Percentiles rank a stretch among this genome's conserved stretches.
phyloP scores from a whole-genome alignment of 2,113 vertebrate genomes.

The Spizaetus ornatus region DNA sequence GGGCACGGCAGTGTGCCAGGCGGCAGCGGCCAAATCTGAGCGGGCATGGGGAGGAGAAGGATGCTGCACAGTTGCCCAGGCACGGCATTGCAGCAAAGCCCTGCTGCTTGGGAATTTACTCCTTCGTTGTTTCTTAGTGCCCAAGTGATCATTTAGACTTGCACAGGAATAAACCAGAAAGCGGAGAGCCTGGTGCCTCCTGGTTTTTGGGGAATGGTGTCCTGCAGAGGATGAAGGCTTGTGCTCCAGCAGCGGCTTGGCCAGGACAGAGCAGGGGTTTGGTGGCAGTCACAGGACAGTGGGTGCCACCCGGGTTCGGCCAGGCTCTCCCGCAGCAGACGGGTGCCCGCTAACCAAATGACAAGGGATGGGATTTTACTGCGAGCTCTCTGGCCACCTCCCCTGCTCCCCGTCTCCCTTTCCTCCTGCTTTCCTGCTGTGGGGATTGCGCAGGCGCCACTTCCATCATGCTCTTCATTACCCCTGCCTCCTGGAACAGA shows the following conservation, averaged over 20 bases:
- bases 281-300: accelerated
- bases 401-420: not conserved
- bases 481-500: not conserved
- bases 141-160: not conserved
- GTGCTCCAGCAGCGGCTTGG: not conserved
- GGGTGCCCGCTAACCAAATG: not conserved
- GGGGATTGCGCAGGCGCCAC: not conserved
- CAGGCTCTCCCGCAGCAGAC: accelerated
- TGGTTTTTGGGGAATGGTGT: not conserved
- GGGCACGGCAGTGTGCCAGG: not conserved
- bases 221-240: not conserved
- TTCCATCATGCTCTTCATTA: not conserved
- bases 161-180: not conserved
- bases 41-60: not conserved
- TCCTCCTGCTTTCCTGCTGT: not conserved
- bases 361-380: not conserved
- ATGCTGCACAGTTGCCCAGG: not conserved
- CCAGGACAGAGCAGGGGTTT: not conserved
- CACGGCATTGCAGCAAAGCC: not conserved
- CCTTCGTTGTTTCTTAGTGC: not conserved
- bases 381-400: accelerated
- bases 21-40: accelerated
- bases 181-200: not conserved
- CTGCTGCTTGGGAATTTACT: not conserved
- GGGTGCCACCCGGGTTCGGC: accelerated